Evolutionary conservation across 2,888 invertebrate species (phyloP).

Genomic region (Polydrusus cervinus): DNA sequence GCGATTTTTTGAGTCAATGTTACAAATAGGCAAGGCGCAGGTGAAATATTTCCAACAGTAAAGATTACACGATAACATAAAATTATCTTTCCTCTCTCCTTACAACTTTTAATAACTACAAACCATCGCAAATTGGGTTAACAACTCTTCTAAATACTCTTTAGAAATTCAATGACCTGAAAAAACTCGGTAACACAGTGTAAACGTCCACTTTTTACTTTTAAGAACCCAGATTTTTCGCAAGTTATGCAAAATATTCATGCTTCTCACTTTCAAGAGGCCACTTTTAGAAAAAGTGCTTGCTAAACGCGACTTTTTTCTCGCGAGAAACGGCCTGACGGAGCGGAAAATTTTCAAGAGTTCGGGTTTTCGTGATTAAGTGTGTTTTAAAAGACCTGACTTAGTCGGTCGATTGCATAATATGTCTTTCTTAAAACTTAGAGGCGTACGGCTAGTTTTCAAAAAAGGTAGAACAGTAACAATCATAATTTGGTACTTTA

Average conservation of each 20-base stretch:
- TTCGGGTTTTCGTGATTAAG: constrained; percentile 50
- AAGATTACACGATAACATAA: neutral
- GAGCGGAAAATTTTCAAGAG: constrained; percentile 40
- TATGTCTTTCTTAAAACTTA: constrained; percentile 28
- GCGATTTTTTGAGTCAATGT: too few species aligned
- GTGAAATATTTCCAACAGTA: too few species aligned
- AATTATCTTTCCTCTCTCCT: neutral
- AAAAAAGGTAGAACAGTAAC: too few species aligned
- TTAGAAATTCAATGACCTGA: constrained; percentile 2
- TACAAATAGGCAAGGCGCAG: too few species aligned
- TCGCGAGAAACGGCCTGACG: constrained; percentile 40
- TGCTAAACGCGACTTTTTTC: constrained; percentile 36
- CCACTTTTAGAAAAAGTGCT: constrained; percentile 37
- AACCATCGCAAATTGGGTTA: neutral
- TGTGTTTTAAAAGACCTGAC: constrained; percentile 37
- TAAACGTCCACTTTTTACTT: constrained; percentile 8
- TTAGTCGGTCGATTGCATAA: constrained; percentile 30
- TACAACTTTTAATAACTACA: neutral
- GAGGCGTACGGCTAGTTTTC: neutral
- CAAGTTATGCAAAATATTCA: constrained; percentile 27
- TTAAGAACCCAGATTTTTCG: constrained; percentile 7
- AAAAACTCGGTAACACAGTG: neutral
- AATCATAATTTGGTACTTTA: too few species aligned
- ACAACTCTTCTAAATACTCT: constrained; percentile 10
- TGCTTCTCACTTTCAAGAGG: constrained; percentile 20